phyloP scores from a whole-genome alignment of 2,888 invertebrate species.

The Megamerina dolium region DNA sequence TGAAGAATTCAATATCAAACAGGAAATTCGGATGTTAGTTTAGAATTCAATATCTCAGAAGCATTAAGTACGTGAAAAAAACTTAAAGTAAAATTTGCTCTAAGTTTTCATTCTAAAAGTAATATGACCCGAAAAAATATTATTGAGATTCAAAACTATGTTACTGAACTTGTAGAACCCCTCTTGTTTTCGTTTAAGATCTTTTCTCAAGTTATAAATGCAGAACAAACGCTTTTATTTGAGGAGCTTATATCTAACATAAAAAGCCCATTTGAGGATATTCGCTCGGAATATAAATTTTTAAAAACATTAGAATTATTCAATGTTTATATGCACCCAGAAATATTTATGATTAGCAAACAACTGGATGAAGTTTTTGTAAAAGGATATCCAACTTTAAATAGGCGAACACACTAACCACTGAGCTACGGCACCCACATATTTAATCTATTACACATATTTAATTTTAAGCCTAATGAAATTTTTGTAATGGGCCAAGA shows the following conservation, averaged over 20 bases:
- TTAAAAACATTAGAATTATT: slow-evolving; percentile 10
- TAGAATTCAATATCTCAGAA: slow-evolving; percentile 5
- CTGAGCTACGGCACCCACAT: too few species aligned
- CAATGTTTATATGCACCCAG: slow-evolving; percentile 9
- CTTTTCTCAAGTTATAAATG: not conserved
- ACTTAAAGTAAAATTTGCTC: slow-evolving; percentile 5
- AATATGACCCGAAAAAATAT: slow-evolving; percentile 12
- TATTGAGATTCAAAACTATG: slow-evolving; percentile 1
- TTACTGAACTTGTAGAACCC: slow-evolving; percentile 5
- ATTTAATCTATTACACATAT: too few species aligned
- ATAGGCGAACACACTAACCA: too few species aligned
- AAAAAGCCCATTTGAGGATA: slow-evolving; percentile 4
- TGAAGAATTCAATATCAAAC: too few species aligned
- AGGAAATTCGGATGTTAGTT: too few species aligned
- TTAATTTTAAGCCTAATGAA: too few species aligned
- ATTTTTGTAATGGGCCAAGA: too few species aligned
- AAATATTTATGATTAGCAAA: slow-evolving; percentile 10
- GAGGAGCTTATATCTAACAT: not conserved
- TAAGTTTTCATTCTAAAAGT: slow-evolving; percentile 9
- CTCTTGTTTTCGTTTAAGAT: not conserved
- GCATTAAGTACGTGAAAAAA: slow-evolving; percentile 4
- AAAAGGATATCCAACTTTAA: slow-evolving; percentile 14
- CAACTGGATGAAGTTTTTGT: slow-evolving; percentile 18
- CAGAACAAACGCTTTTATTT: slow-evolving; percentile 1
- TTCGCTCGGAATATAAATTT: slow-evolving; percentile 9